Percentiles rank a stretch among this genome's conserved stretches.
These are phyloP conservation scores for Lepus oiostolus DNA, from an alignment of 2,797 vertebrate species.

Conservation along the genomic window DNA sequence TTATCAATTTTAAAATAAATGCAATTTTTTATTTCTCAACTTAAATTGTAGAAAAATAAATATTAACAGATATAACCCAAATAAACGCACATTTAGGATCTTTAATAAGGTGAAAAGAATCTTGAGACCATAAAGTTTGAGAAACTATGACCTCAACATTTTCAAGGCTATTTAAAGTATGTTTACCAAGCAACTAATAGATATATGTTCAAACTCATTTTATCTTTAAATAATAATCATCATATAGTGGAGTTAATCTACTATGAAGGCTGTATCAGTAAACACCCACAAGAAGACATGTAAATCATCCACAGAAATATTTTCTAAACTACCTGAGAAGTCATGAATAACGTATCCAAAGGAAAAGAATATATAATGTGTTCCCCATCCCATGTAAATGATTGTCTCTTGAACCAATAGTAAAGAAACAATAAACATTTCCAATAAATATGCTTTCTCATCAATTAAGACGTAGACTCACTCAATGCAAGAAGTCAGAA, in stretches of 20 bases:
- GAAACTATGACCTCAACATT: not conserved
- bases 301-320: constrained; percentile 52
- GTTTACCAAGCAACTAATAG: not conserved
- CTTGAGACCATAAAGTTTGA: constrained; percentile 6
- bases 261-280: not conserved
- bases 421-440: constrained; percentile 47
- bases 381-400: not conserved
- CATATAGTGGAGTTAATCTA: not conserved
- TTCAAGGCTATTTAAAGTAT: constrained; percentile 30
- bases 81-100: constrained; percentile 7
- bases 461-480: constrained; percentile 55
- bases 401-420: constrained; percentile 54
- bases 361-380: constrained; percentile 48
- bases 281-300: constrained; percentile 19
- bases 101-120: constrained; percentile 15
- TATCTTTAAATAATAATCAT: constrained; percentile 28
- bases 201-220: not conserved
- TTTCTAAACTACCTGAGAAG: constrained; percentile 66
- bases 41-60: constrained; percentile 47
- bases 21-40: constrained; percentile 33
- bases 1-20: constrained; percentile 51
- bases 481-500: constrained; percentile 54
- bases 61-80: constrained; percentile 24
- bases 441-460: constrained; percentile 48
- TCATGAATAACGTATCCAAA: constrained; percentile 60